Conservation (phyloP, 2,888 invertebrate species). For the Leptopilina myrica region DNA sequence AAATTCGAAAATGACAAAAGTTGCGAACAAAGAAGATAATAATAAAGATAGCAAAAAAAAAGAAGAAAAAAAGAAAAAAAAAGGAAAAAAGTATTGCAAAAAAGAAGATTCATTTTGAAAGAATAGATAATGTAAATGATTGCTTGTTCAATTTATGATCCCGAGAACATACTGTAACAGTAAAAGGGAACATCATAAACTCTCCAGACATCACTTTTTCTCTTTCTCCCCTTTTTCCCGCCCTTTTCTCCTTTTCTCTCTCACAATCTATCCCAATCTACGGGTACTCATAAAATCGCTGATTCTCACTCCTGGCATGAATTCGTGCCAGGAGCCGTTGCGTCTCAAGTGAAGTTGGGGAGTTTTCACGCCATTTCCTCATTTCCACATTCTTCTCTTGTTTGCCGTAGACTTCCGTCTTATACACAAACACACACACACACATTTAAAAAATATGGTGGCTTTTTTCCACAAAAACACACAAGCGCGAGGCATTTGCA, state of each 20-base stretch:
- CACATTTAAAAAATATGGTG: too few species aligned
- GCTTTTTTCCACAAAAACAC: neutral
- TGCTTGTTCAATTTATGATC: constrained; percentile 42
- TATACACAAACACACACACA: neutral
- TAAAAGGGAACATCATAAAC: constrained; percentile 43
- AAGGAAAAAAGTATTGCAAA: neutral
- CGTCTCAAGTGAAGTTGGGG: constrained; percentile 35
- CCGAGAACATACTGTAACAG: constrained; percentile 39
- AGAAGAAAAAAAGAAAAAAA: neutral
- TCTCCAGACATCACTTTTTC: constrained; percentile 18
- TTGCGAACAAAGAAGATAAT: neutral
- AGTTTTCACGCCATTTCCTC: constrained; percentile 44
- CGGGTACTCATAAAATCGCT: constrained; percentile 47
- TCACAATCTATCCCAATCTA: constrained; percentile 39
- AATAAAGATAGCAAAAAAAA: neutral
- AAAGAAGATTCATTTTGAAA: neutral
- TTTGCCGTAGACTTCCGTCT: constrained; percentile 23
- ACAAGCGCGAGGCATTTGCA: constrained; percentile 5
- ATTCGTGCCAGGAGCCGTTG: constrained; percentile 46
- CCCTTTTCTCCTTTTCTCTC: constrained; percentile 1
- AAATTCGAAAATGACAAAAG: too few species aligned
- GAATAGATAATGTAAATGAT: constrained; percentile 41
- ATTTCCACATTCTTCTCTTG: constrained; percentile 38
- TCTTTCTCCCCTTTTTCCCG: neutral
- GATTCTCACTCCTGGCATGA: constrained; percentile 46